Evolutionary conservation across 2,888 invertebrate genomes (phyloP).

Genomic region (Xylota segnis): DNA sequence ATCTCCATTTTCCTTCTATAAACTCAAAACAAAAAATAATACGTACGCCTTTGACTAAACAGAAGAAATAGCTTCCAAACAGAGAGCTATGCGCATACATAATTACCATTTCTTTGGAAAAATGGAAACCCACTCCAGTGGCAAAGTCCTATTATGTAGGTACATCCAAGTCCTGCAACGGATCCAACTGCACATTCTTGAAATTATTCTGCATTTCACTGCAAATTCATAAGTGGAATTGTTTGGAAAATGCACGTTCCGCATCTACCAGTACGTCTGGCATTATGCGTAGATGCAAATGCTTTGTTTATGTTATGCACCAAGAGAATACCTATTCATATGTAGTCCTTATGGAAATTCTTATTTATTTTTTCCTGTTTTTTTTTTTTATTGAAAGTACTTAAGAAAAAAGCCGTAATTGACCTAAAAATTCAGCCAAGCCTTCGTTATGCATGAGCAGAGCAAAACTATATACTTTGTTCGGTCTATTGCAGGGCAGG

Average conservation of each 20-base stretch:
- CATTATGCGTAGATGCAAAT: background rate
- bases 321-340: constrained; percentile 9
- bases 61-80: no score
- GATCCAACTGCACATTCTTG: background rate
- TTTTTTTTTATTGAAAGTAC: background rate
- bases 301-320: constrained; percentile 1
- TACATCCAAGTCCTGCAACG: background rate
- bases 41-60: no score
- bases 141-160: background rate
- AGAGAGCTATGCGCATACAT: no score
- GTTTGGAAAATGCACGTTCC: background rate
- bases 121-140: background rate
- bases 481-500: constrained; percentile 13
- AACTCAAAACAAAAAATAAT: no score
- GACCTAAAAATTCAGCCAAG: constrained; percentile 1
- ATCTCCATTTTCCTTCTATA: no score
- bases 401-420: background rate
- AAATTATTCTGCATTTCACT: background rate
- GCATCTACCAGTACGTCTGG: background rate
- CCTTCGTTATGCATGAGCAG: background rate
- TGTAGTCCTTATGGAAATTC: background rate
- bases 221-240: constrained; percentile 10
- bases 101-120: background rate
- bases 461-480: background rate
- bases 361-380: background rate